Percentiles rank a stretch among this genome's conserved stretches.
Conservation (phyloP, 1,140 invertebrate genomes). For the Nylanderia fulva region DNA sequence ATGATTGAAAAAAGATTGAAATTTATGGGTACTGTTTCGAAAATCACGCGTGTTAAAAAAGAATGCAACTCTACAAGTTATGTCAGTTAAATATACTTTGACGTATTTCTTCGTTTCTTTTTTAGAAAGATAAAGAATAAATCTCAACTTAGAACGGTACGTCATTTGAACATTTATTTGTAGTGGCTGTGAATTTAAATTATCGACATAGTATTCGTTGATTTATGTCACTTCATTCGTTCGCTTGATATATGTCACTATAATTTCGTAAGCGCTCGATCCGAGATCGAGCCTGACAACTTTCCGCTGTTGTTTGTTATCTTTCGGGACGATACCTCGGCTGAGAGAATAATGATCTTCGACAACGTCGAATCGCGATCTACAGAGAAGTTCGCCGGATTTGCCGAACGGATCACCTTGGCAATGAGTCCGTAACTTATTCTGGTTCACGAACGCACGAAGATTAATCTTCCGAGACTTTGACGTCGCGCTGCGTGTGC, state of each 20-base stretch:
- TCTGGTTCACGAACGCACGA: conserved; percentile 72
- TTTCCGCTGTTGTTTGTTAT: conserved; percentile 18
- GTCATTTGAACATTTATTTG: conserved; percentile 32
- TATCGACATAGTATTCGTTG: not conserved
- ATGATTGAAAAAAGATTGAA: not conserved
- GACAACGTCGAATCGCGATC: conserved; percentile 28
- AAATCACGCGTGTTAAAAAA: not conserved
- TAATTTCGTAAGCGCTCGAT: not conserved
- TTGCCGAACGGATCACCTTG: conserved; percentile 77
- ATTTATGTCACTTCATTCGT: conserved; percentile 10
- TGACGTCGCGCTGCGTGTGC: conserved; percentile 35
- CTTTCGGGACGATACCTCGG: not conserved
- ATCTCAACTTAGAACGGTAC: not conserved
- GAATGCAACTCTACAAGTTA: not conserved
- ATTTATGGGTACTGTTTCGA: not conserved
- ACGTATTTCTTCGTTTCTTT: not conserved
- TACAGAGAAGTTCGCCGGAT: conserved; percentile 24
- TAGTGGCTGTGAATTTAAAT: not conserved
- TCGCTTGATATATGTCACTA: conserved; percentile 3
- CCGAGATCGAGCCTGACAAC: not conserved
- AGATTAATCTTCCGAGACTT: conserved; percentile 71
- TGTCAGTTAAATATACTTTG: not conserved
- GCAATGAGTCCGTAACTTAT: conserved; percentile 78
- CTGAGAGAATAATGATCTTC: conserved; percentile 1
- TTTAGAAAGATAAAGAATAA: not conserved